Conservation (phyloP, 2,888 invertebrate genomes). For the Habrosyne pyritoides region DNA sequence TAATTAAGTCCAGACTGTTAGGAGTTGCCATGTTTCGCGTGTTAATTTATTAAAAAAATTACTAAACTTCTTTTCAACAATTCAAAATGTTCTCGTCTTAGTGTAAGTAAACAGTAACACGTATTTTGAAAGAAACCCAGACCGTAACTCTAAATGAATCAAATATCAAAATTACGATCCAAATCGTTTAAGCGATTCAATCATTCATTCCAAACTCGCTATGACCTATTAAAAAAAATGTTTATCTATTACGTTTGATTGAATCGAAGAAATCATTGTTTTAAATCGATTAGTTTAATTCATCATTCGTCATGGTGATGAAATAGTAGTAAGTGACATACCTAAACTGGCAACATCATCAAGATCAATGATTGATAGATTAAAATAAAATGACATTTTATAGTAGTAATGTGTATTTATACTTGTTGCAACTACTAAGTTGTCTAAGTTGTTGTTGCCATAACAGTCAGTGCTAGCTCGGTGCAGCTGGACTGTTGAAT, state of each 20-base stretch:
- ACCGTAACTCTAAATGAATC: too few relatives aligned
- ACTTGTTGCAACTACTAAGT: slow-evolving; percentile 31
- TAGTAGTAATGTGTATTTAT: slow-evolving; percentile 29
- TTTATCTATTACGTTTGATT: too few relatives aligned
- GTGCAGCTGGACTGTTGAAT: slow-evolving; percentile 39
- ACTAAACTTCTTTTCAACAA: not conserved
- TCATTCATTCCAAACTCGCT: too few relatives aligned
- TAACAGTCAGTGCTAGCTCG: slow-evolving; percentile 32
- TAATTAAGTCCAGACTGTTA: slow-evolving; percentile 26
- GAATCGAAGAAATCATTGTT: too few relatives aligned
- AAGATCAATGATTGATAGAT: not conserved
- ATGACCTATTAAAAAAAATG: too few relatives aligned
- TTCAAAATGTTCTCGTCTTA: not conserved
- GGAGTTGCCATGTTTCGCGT: not conserved
- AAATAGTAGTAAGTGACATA: not conserved
- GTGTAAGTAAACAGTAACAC: too few relatives aligned
- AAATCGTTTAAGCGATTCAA: too few relatives aligned
- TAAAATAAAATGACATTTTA: not conserved
- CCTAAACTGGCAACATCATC: not conserved
- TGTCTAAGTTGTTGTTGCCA: slow-evolving; percentile 27
- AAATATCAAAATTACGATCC: too few relatives aligned
- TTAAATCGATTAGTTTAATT: too few relatives aligned
- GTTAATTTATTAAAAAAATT: not conserved
- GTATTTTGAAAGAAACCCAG: too few relatives aligned
- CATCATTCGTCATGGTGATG: too few relatives aligned